Conservation (phyloP, 2,113 vertebrate genomes). For the Pterocles orientalis region DNA sequence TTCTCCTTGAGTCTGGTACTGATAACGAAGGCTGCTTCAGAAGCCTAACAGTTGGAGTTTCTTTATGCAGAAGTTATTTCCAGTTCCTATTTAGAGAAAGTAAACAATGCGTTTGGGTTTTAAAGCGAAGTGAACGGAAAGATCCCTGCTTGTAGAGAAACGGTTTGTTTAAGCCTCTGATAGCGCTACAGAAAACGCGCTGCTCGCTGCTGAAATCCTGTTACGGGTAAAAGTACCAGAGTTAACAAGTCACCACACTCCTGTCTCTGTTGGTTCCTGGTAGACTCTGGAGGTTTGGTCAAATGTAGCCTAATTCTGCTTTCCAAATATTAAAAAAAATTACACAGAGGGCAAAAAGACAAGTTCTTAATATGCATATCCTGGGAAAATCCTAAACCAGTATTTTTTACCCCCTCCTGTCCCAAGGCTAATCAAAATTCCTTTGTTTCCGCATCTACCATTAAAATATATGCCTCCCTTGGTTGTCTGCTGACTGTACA, state of each 20-base stretch:
- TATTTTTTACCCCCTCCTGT: slow-evolving; percentile 54
- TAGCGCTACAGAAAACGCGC: background rate
- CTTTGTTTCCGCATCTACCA: slow-evolving; percentile 57
- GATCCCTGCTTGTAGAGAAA: slow-evolving; percentile 15
- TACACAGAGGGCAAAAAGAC: slow-evolving; percentile 65
- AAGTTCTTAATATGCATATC: slow-evolving; percentile 60
- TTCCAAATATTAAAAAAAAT: slow-evolving; percentile 58
- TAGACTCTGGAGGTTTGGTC: slow-evolving; percentile 61
- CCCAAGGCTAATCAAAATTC: slow-evolving; percentile 62
- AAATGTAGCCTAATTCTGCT: slow-evolving; percentile 61
- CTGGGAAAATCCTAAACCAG: slow-evolving; percentile 61
- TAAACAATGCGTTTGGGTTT: slow-evolving; percentile 23
- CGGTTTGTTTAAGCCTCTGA: background rate
- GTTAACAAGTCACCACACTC: slow-evolving; percentile 38
- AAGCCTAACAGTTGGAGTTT: slow-evolving; percentile 46
- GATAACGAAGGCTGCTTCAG: slow-evolving; percentile 23
- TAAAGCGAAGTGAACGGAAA: background rate
- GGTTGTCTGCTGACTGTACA: slow-evolving; percentile 44
- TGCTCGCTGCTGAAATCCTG: slow-evolving; percentile 18
- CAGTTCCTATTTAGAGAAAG: slow-evolving; percentile 8
- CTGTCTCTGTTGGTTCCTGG: background rate
- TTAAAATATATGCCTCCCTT: slow-evolving; percentile 53
- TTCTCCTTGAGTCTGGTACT: slow-evolving; percentile 18
- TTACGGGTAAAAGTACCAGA: slow-evolving; percentile 14
- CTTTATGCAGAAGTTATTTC: slow-evolving; percentile 29